Percentiles rank a stretch among this genome's conserved stretches.
phyloP scores from a whole-genome alignment of 2,113 vertebrate species.

The Micromys minutus region DNA sequence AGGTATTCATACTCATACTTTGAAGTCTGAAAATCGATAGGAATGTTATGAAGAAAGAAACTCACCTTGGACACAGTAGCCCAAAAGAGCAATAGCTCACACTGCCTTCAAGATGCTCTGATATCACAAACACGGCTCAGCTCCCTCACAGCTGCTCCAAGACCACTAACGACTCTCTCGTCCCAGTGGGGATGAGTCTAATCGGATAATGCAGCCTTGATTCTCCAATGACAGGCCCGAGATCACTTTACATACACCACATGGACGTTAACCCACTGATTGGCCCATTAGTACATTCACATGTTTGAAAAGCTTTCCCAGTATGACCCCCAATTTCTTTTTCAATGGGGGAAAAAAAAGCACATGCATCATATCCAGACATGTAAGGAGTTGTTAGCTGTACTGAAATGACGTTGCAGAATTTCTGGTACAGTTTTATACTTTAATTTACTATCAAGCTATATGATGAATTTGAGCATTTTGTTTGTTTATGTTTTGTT shows the following conservation, averaged over 20 bases:
- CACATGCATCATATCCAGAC: not conserved
- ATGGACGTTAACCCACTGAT: constrained; percentile 17
- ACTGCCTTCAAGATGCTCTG: not conserved
- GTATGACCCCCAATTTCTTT: constrained; percentile 14
- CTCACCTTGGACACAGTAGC: not conserved
- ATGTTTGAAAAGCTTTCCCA: constrained; percentile 41
- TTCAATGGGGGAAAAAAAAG: not conserved
- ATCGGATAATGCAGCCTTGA: constrained; percentile 44
- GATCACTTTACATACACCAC: constrained; percentile 46
- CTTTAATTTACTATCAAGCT: constrained; percentile 19
- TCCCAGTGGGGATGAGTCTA: not conserved
- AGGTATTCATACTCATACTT: constrained; percentile 19
- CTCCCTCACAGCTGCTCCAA: not conserved
- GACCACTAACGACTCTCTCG: not conserved
- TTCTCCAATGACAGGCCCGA: constrained; percentile 37
- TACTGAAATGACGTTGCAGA: not conserved
- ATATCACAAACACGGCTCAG: not conserved
- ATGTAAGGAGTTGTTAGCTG: not conserved
- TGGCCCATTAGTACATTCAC: constrained; percentile 18
- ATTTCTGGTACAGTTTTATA: not conserved
- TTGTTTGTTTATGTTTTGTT: not conserved
- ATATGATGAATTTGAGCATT: not conserved
- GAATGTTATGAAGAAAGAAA: not conserved
- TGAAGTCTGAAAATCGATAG: constrained; percentile 31
- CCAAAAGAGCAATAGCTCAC: constrained; percentile 1